Percentiles rank a stretch among this genome's conserved stretches.
phyloP scores from a whole-genome alignment of 2,797 vertebrate species.

The Danionella dracula region DNA sequence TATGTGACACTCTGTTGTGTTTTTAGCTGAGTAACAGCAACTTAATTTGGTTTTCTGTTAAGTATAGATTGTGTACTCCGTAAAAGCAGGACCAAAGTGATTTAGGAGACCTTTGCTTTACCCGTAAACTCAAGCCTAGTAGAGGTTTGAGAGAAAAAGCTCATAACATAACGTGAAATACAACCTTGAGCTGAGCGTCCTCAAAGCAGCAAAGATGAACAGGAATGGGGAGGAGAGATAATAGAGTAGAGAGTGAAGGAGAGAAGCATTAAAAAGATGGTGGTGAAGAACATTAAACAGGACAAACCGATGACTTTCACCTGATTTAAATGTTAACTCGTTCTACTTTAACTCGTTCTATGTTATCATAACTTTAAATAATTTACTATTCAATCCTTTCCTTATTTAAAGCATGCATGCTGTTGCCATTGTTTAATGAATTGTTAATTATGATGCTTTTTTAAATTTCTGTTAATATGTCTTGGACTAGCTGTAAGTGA shows the following conservation, averaged over 20 bases:
- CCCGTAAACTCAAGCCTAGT: conserved; percentile 20
- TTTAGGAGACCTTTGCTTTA: conserved; percentile 31
- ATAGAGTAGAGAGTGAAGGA: background rate
- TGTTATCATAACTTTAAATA: no score
- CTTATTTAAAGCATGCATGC: no score
- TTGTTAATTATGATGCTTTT: no score
- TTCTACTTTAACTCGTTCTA: no score
- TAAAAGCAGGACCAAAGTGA: conserved; percentile 30
- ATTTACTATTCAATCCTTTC: no score
- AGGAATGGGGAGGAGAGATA: conserved; percentile 12
- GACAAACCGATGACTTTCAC: no score
- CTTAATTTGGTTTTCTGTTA: no score
- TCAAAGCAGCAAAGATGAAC: conserved; percentile 16
- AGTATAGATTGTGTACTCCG: conserved; percentile 8
- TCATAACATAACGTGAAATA: conserved; percentile 34
- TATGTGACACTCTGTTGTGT: background rate
- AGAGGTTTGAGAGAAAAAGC: conserved; percentile 18
- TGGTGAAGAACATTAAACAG: background rate
- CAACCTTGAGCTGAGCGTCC: conserved; percentile 32
- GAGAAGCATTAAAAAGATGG: background rate
- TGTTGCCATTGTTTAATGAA: no score
- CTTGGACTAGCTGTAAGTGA: background rate
- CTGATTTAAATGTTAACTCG: no score
- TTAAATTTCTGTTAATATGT: no score
- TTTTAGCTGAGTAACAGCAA: no score